A percentile compares a stretch with the other conserved stretches of the same genome.
Evolutionary conservation across 1,140 invertebrate genomes (phyloP).

Genomic region (Zaprionus camerounensis): DNA sequence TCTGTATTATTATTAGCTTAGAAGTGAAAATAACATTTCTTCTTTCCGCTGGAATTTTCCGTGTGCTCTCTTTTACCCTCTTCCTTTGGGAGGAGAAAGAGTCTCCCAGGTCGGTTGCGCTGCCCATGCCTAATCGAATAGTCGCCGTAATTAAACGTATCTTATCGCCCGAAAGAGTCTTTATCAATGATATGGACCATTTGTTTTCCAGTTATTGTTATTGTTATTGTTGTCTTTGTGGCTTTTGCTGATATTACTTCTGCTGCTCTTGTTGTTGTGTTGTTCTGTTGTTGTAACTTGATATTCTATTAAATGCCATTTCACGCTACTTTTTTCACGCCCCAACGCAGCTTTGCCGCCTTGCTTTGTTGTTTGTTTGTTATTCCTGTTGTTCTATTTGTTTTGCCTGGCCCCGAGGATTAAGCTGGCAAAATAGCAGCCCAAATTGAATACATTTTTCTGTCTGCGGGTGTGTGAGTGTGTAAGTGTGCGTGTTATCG

Average conservation of each 20-base stretch:
- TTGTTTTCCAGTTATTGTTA: conserved; percentile 36
- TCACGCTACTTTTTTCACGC: conserved; percentile 65
- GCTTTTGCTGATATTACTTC: conserved; percentile 10
- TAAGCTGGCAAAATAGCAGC: conserved; percentile 68
- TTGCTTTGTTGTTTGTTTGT: conserved; percentile 56
- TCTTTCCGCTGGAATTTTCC: not conserved
- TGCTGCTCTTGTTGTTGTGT: conserved; percentile 19
- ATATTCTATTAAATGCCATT: conserved; percentile 78
- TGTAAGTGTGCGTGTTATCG: conserved; percentile 20
- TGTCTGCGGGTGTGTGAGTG: conserved; percentile 33
- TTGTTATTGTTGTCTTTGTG: conserved; percentile 42
- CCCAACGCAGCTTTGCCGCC: conserved; percentile 10
- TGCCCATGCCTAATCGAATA: conserved; percentile 33
- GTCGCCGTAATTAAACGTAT: conserved; percentile 71
- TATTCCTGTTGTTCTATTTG: conserved; percentile 55
- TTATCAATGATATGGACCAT: conserved; percentile 73
- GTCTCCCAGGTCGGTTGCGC: not conserved
- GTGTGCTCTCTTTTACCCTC: not conserved
- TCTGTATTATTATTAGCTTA: not conserved
- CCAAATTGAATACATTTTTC: conserved; percentile 61
- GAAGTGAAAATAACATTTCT: not conserved
- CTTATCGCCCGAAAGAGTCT: conserved; percentile 55
- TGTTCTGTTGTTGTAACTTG: conserved; percentile 64
- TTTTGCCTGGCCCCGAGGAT: conserved; percentile 66
- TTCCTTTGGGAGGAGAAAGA: not conserved